Evolutionary conservation across 2,888 invertebrate species (phyloP), one percentile per base, ranked within the genome.

Genomic region (Hoplodrina blanda): DNA sequence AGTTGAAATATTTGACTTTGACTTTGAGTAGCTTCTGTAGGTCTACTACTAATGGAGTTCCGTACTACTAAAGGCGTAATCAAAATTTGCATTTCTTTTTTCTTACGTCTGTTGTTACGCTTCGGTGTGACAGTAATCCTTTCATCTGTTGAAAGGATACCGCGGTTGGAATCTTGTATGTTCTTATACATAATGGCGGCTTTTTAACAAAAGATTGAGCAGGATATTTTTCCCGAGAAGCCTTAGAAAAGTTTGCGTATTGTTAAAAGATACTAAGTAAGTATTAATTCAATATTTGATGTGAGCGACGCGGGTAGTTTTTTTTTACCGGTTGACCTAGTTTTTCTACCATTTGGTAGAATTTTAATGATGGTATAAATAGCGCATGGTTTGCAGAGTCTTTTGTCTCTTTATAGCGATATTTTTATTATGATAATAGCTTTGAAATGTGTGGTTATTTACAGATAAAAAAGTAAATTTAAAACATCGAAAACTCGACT

Each of bases 181-280:
- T 85, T 82, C 83, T 87, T 87, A 89, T 90, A 87, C 87, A 90
- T 90, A 91, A 90, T 90, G 84, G 82, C 76, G 72, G 71, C 70
- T 81, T 78, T 84, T 88, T 84, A 86, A 92, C 91, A 92, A 92
- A 91, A 90, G 90, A 90, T 79, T 85, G 80, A 75, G 63, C 72
- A 74, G 65, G 66, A 77, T 84, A 82, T 80, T 81, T 74, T 76
- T 80, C 72, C 70, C 67, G 75, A 81, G 72, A 73, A 73, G 50
- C 25, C 81, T 81, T 79, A 69, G 68, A 73, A 82, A 81, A 86
- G 73, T 84, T 80, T 77, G 62, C 63, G 73, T 68, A 76, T 78
- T 82, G 76, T 80, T 76, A 57, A 62, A 63, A 41, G 33, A n/a
- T 33, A 30, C 55, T 55, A 25, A 54, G 60, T 64, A 60, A 80